Conservation (phyloP, 2,113 vertebrate species). For the Microtus richardsoni region DNA sequence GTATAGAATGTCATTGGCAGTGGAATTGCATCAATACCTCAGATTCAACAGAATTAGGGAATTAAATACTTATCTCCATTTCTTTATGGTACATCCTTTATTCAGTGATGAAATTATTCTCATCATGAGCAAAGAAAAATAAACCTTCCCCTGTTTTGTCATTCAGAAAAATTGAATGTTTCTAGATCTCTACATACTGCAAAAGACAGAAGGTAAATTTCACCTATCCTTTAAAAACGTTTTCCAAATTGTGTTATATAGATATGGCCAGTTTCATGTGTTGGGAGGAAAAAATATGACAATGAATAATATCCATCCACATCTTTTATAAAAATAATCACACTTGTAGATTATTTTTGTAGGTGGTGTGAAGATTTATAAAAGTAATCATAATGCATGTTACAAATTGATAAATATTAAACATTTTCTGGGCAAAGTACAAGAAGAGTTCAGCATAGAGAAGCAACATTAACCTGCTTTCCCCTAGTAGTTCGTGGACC, state of each 20-base stretch:
- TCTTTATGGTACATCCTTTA: not conserved
- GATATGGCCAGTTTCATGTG: not conserved
- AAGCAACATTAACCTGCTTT: not conserved
- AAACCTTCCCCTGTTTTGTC: not conserved
- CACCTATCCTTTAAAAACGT: not conserved
- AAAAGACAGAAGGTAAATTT: constrained; percentile 2
- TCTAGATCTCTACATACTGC: not conserved
- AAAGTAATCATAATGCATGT: not conserved
- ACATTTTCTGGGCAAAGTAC: not conserved
- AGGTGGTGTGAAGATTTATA: not conserved
- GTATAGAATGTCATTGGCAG: not conserved
- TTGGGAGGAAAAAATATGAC: not conserved
- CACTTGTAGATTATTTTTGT: constrained; percentile 31
- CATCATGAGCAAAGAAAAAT: not conserved
- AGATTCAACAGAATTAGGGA: not conserved
- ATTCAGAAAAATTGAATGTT: not conserved
- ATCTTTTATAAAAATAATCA: not conserved
- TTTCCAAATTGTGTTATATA: not conserved
- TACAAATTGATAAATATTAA: not conserved
- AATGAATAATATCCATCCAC: not conserved
- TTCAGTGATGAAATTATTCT: not conserved
- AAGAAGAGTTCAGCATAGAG: not conserved
- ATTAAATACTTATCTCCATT: not conserved
- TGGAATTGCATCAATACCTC: not conserved
- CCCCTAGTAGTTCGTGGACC: not conserved